Evolutionary conservation across 2,888 invertebrate genomes (phyloP), one percentile per base, ranked within the genome.

Genomic region (Andricus quercusramuli): DNA sequence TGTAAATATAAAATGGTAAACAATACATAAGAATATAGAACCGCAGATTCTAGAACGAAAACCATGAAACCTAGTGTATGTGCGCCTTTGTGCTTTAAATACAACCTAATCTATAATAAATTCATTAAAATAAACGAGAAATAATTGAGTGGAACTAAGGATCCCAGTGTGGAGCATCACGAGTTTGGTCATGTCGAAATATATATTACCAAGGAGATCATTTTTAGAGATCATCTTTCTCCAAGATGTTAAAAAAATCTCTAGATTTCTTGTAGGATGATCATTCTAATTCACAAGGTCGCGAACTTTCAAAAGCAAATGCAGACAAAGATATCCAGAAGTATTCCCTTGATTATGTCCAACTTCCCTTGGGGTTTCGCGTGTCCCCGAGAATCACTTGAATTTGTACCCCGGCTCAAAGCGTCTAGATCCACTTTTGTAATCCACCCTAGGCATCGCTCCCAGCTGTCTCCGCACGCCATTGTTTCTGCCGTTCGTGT

Each of bases 321-420:
- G 82, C 91, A 91, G 66, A 91, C 90, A 67, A 91, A 91, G 65
- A 91, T 87, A 83, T 91, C 90, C 78, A 91, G 86, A 3, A 91
- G 85, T 78, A 91, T 91, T 62, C 90, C 89, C 81, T 91, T 91
- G 41, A 91, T 83, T 62, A 91, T 91, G 74, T 90, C 90, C 9
- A 91, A 83, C 78, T 90, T 91, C 64, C 91, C 89, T 79, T 91
- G 90, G 3, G 89, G 89, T 81, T 91, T 91, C 13, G 84, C 87
- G 56, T 87, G 88, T 22, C 87, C 86, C 44, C 88, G 82, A 29
- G 89, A 88, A 67, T 90, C 89, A 77, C 86, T 89, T 11, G 89
- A 89, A 65, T 89, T 90, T 8, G 87, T 88, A 13, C 88, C 86
- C 68, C 86, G 88, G 78, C 89, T 91, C 5, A 88, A 80, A 32